Evolutionary conservation across 2,888 invertebrate species (phyloP), one percentile per base, ranked within the genome.

Genomic region (Yponomeuta evonymella): DNA sequence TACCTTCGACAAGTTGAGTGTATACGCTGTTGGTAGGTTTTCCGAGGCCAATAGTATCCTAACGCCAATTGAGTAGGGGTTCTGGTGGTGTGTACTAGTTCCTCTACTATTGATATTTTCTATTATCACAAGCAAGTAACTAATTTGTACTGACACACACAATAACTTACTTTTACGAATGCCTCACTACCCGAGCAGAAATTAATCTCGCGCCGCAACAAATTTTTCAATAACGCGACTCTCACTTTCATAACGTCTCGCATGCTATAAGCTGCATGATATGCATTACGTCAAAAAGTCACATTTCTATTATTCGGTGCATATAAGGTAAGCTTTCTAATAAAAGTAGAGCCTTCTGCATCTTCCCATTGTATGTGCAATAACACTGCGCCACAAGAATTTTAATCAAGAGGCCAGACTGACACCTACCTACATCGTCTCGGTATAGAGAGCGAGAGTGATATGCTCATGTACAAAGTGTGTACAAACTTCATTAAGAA

Each of bases 381-480:
- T 15, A 15, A 12, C 51, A 15, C 73, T 65, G 65, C 70, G 64
- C 11, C n/a, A 72, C 76, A 74, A 76, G 79, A 84, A 82, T 83
- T 78, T 78, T 78, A 82, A 85, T 81, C 77, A 77, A 71, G 70
- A 75, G 75, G 74, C 77, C 23, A 69, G 70, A 58, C 58, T 36
- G 68, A 69, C 69, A 62, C 69, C 78, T 76, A 77, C 76, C 51
- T 73, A 72, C 33, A 11, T n/a, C 15, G 48, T 23, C 67, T n/a
- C 63, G 73, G 78, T 58, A 58, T 58, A 76, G 83, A 87, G 84
- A 86, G 85, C 79, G 78, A 85, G 79, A 83, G 85, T 85, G 78
- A 74, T 75, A 15, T 58, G 51, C 51, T 58, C 51, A 15, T 58
- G 74, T 72, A 75, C 73, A 75, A 74, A 77, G 77, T 75, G 51